Evolutionary conservation across 2,797 vertebrate genomes (phyloP).

Genomic region (Tamandua tetradactyla): DNA sequence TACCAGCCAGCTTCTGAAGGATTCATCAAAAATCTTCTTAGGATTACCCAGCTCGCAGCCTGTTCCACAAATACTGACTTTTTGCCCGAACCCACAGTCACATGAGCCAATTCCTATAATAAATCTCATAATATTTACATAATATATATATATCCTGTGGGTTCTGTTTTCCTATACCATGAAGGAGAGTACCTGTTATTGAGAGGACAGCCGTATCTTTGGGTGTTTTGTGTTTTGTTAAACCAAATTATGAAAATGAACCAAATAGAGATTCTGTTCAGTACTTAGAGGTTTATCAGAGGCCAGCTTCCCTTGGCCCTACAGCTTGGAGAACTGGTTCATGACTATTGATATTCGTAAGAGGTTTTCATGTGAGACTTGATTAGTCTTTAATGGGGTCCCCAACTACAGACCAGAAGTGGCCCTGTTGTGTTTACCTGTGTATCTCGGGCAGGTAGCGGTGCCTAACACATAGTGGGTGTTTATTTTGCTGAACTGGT

Average conservation of each 20-base stretch:
- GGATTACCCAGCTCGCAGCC: too few species aligned
- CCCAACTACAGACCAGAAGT: neutral
- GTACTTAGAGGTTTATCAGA: neutral
- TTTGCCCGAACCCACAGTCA: too few species aligned
- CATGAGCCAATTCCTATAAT: too few species aligned
- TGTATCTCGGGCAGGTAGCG: neutral
- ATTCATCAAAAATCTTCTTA: too few species aligned
- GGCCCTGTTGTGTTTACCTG: neutral
- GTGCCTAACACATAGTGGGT: neutral
- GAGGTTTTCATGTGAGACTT: neutral
- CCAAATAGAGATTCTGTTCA: neutral
- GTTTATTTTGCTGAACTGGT: neutral
- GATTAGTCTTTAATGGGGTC: neutral
- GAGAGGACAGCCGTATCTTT: neutral
- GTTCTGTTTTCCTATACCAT: too few species aligned
- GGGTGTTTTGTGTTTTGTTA: too few species aligned
- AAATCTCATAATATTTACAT: too few species aligned
- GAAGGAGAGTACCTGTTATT: neutral
- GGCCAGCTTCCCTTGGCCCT: neutral
- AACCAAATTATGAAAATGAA: neutral
- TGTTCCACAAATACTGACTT: too few species aligned
- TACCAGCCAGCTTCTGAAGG: too few species aligned
- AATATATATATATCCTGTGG: too few species aligned
- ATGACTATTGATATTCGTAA: neutral
- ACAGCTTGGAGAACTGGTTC: neutral